A percentile compares a stretch with the other conserved stretches of the same genome.
Evolutionary conservation across 2,113 vertebrate genomes (phyloP).

Genomic region (Pardalotus punctatus): DNA sequence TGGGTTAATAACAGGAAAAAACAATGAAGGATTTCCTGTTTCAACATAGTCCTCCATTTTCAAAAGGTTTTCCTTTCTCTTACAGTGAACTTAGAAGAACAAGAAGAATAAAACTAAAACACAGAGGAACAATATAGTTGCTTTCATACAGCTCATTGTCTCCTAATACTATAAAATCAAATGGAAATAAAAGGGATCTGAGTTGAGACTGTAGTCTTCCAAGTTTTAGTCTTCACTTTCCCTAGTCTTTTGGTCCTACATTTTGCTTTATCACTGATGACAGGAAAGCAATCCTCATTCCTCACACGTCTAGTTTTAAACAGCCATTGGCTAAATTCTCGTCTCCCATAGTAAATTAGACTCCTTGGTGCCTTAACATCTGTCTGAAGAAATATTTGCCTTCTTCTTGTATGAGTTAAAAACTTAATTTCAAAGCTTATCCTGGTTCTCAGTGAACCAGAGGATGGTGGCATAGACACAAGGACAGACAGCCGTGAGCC

Average conservation of each 20-base stretch:
- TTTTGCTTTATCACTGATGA: background rate
- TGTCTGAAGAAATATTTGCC: constrained; percentile 30
- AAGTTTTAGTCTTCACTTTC: background rate
- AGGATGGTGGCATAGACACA: background rate
- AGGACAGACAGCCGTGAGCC: background rate
- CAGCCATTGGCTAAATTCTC: background rate
- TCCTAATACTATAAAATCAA: background rate
- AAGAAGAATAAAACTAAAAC: background rate
- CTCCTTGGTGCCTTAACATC: background rate
- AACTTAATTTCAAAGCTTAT: background rate
- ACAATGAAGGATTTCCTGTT: background rate
- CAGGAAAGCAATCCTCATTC: background rate
- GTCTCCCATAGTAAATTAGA: constrained; percentile 18
- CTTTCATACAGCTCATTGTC: background rate
- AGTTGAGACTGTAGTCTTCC: background rate
- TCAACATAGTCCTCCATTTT: background rate
- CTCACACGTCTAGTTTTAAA: background rate
- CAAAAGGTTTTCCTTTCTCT: background rate
- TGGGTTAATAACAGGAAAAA: background rate
- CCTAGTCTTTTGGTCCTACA: background rate
- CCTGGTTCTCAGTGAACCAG: background rate
- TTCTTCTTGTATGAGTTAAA: background rate
- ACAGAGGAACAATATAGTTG: background rate
- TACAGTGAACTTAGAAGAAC: background rate
- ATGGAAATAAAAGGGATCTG: background rate